Conservation (phyloP, 2,888 invertebrate genomes). For the Melinopterus prodromus region DNA sequence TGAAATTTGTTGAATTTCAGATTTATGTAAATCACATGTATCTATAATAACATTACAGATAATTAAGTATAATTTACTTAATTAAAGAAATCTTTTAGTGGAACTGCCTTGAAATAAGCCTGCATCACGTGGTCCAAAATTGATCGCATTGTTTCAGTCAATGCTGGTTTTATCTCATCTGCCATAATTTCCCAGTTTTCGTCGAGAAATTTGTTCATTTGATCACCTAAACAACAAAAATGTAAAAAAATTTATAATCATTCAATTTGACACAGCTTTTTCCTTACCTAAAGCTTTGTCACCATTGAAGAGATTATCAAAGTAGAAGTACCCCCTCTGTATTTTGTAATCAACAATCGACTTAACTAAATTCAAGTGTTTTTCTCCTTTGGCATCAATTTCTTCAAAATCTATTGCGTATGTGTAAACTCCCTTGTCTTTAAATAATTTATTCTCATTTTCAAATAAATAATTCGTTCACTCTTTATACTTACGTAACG, state of each 20-base stretch:
- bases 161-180: conserved; percentile 39
- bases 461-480: neutral
- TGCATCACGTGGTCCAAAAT: neutral
- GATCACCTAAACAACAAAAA: conserved; percentile 45
- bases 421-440: conserved; percentile 5
- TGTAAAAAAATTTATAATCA: neutral
- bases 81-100: conserved; percentile 13
- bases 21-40: too few relatives aligned
- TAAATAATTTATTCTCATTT: neutral
- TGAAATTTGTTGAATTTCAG: too few relatives aligned
- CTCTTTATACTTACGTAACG: conserved; percentile 14
- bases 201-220: conserved; percentile 52
- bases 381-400: neutral
- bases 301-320: conserved; percentile 22
- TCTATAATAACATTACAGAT: too few relatives aligned
- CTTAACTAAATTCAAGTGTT: conserved; percentile 42
- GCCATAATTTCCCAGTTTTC: conserved; percentile 51
- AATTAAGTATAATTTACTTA: too few relatives aligned
- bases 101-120: conserved; percentile 7
- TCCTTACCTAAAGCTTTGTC: neutral
- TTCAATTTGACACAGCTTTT: neutral
- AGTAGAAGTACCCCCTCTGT: conserved; percentile 4
- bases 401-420: neutral
- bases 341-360: conserved; percentile 34
- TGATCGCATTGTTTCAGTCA: conserved; percentile 9